A percentile compares a stretch with the other conserved stretches of the same genome.
Conservation (phyloP, 2,888 invertebrate species). For the Ophioninae sp. region DNA sequence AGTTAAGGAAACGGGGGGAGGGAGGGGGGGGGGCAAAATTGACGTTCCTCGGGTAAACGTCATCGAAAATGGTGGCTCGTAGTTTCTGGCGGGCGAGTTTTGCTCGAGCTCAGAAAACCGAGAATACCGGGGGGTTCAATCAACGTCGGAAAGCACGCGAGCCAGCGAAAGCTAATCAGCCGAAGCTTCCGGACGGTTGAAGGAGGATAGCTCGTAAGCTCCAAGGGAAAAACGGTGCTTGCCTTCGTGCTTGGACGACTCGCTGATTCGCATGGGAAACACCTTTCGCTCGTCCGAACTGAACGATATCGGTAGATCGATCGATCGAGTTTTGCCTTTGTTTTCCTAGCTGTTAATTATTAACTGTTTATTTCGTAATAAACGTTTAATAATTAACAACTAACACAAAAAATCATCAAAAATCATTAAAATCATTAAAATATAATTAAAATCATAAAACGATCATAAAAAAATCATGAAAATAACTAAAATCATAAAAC, state of each 20-base stretch:
- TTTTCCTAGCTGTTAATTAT: no score
- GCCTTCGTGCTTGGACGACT: constrained; percentile 31
- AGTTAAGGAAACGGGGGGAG: no score
- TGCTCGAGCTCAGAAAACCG: constrained; percentile 9
- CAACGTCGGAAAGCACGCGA: constrained; percentile 70
- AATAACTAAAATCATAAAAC: no score
- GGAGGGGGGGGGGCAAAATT: neutral
- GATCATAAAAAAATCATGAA: no score
- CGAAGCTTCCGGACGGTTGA: constrained; percentile 66
- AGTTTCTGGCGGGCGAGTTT: constrained; percentile 26
- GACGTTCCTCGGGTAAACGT: neutral
- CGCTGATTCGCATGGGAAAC: constrained; percentile 11
- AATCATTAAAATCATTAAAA: no score
- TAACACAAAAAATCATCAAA: no score
- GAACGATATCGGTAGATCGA: constrained; percentile 1
- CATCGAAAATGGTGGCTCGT: neutral
- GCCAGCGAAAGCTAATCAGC: constrained; percentile 70
- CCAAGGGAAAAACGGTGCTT: constrained; percentile 53
- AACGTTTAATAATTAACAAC: no score
- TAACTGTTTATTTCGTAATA: no score
- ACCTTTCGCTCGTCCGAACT: constrained; percentile 4
- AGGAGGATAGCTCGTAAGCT: constrained; percentile 25
- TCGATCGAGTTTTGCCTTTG: constrained; percentile 38
- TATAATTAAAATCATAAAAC: no score
- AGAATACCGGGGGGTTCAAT: constrained; percentile 63